Base-by-base conservation (phyloP, 2,113 vertebrate species). In the Sinocyclocheilus anophthalmus region DNA sequence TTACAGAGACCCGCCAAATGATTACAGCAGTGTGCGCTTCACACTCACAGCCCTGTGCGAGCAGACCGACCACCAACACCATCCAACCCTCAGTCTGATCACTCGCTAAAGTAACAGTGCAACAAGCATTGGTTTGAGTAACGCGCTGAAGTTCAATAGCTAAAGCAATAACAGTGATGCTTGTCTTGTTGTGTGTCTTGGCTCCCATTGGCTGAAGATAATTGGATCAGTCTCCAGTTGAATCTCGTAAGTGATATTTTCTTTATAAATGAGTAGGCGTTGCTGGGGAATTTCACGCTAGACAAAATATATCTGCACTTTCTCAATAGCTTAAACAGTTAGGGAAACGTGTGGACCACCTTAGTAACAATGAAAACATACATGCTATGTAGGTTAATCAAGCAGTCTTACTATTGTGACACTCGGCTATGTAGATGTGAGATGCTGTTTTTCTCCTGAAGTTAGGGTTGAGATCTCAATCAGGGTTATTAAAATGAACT, bases 1-100 rank as follows among this genome's bases (percentile, higher is more conserved):
- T 85, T 85, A 89, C 84, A 81, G 84, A 78, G 83, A 76, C 24
- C 76, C 65, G 59, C 84, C 85, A 86, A 84, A 87, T 88, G 88
- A 88, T 88, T 87, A 81, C 88, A 69, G 37, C 83, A 75, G 73
- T 76, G 73, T 87, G 59, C 20, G 69, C 37, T 84, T 78, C 83
- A 87, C 76, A 80, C 84, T 67, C 42, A 42, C 42, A 42, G 42
- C 42, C 42, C 42, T 42, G 42, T 42, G 7, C 42, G 42, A 42
- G 18, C 42, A 37, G 39, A 88, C 73, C 16, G 4, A 55, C 53
- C 53, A 55, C 53, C 53, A 55, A 18, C 53, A 5, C 53, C 53
- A 53, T 53, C 50, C 50, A 16, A 16, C 50, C 50, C 13, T 53
- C 13, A 18, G 53, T 70, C 30, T 70, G 30, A 70, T 70, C 30